These are phyloP conservation scores for Drosophila cognata DNA, from an alignment of 2,888 invertebrate species.

Conservation along the genomic window DNA sequence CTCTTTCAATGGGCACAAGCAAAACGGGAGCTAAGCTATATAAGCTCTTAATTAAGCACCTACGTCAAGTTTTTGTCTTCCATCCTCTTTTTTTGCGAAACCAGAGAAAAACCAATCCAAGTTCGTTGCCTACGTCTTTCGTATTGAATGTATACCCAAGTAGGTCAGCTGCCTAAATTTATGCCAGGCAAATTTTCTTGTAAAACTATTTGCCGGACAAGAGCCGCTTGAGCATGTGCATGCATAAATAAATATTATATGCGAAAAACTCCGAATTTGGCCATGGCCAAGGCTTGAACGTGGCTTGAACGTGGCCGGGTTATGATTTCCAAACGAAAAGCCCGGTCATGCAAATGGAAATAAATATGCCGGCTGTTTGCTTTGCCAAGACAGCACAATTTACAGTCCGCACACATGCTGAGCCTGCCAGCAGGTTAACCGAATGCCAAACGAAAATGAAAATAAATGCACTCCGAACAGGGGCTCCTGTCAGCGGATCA, in stretches of 20 bases:
- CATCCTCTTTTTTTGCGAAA: constrained; percentile 36
- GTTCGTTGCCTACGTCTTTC: constrained; percentile 69
- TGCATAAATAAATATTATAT: constrained; percentile 73
- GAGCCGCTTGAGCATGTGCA: constrained; percentile 34
- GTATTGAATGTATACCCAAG: constrained; percentile 61
- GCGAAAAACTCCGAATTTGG: constrained; percentile 49
- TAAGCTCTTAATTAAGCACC: constrained; percentile 77
- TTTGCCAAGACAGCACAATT: constrained; percentile 73
- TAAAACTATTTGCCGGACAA: constrained; percentile 61
- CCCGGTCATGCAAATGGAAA: constrained; percentile 63
- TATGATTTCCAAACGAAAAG: constrained; percentile 54
- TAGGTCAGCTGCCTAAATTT: constrained; percentile 56
- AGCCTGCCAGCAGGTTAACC: constrained; percentile 57
- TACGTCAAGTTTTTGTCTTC: constrained; percentile 56
- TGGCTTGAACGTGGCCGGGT: constrained; percentile 31
- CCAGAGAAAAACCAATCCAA: constrained; percentile 43
- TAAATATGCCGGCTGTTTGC: constrained; percentile 74
- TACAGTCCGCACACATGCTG: constrained; percentile 79
- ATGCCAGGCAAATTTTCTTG: constrained; percentile 60
- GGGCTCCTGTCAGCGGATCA: constrained; percentile 75
- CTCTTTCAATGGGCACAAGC: constrained; percentile 43
- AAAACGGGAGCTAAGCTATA: constrained; percentile 53
- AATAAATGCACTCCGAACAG: constrained; percentile 73
- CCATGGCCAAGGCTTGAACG: constrained; percentile 37
- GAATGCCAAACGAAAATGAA: constrained; percentile 74